These are phyloP conservation scores for Seira sanloemensis DNA, from an alignment of 2,888 invertebrate genomes.

Conservation along the genomic window DNA sequence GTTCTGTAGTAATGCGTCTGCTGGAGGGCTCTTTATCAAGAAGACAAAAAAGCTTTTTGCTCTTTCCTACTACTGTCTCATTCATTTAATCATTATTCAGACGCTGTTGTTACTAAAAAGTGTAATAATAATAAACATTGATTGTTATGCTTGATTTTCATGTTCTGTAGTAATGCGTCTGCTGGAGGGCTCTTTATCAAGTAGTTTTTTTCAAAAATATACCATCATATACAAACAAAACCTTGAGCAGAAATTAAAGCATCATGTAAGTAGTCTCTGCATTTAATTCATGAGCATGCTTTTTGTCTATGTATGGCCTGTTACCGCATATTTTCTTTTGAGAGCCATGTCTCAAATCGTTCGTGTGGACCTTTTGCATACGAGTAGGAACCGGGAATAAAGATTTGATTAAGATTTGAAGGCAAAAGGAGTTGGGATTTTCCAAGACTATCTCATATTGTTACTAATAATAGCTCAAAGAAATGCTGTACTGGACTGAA, in stretches of 20 bases:
- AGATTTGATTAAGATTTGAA: too few species aligned
- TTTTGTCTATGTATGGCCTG: neutral
- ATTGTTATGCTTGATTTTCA: conserved; percentile 23
- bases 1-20: conserved; percentile 18
- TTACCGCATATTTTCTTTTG: neutral
- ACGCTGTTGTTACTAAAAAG: too few species aligned
- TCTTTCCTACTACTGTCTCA: conserved; percentile 2
- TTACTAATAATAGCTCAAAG: too few species aligned
- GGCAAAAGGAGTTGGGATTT: too few species aligned
- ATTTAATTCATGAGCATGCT: conserved; percentile 22
- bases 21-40: conserved; percentile 27
- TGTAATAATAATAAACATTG: neutral
- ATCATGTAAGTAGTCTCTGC: too few species aligned
- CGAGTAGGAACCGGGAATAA: too few species aligned
- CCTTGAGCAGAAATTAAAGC: conserved; percentile 56
- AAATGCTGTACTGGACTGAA: too few species aligned
- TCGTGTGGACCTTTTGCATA: too few species aligned
- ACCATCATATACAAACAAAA: conserved; percentile 31
- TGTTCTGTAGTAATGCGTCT: conserved; percentile 17
- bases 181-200: conserved; percentile 27
- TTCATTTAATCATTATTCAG: too few species aligned
- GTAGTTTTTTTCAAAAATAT: conserved; percentile 7
- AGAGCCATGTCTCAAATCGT: too few species aligned
- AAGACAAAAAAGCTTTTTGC: too few species aligned
- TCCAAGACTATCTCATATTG: too few species aligned